Conservation (phyloP, 1,140 invertebrate species). For the Drosophila santomea region DNA sequence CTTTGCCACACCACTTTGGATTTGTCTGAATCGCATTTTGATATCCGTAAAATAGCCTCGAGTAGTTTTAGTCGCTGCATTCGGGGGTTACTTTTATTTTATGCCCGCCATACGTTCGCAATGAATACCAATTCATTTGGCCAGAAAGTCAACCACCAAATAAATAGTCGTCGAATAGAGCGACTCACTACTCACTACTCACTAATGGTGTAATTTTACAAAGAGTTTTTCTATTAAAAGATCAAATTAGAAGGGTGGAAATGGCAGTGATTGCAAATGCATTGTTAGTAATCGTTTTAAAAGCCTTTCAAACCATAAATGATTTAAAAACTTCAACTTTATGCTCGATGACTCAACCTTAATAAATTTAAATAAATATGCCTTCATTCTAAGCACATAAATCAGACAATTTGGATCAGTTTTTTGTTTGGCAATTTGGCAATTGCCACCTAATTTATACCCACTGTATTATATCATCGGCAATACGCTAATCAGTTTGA, state of each 20-base stretch:
- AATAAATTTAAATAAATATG: constrained; percentile 9
- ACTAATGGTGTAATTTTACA: constrained; percentile 36
- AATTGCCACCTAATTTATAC: constrained; percentile 22
- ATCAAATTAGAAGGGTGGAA: neutral
- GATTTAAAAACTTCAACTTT: neutral
- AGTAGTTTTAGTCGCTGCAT: constrained; percentile 44
- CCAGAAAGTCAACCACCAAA: constrained; percentile 49
- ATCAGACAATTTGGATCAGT: constrained; percentile 24
- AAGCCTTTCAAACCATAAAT: neutral
- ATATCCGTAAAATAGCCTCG: constrained; percentile 71
- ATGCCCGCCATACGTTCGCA: constrained; percentile 37
- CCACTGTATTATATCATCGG: constrained; percentile 41
- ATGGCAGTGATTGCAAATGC: neutral
- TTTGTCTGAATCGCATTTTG: constrained; percentile 62
- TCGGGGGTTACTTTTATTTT: constrained; percentile 38
- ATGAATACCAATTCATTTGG: constrained; percentile 41
- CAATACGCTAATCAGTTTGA: constrained; percentile 49
- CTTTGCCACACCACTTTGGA: neutral
- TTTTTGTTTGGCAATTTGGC: constrained; percentile 13
- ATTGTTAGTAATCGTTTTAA: too few relatives aligned
- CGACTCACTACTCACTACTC: neutral
- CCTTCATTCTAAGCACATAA: constrained; percentile 28
- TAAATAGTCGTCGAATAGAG: constrained; percentile 33
- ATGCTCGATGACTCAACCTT: neutral
- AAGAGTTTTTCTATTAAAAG: constrained; percentile 14